These are phyloP conservation scores for Caradrina kadenii DNA, from an alignment of 2,888 invertebrate genomes.

Conservation along the genomic window DNA sequence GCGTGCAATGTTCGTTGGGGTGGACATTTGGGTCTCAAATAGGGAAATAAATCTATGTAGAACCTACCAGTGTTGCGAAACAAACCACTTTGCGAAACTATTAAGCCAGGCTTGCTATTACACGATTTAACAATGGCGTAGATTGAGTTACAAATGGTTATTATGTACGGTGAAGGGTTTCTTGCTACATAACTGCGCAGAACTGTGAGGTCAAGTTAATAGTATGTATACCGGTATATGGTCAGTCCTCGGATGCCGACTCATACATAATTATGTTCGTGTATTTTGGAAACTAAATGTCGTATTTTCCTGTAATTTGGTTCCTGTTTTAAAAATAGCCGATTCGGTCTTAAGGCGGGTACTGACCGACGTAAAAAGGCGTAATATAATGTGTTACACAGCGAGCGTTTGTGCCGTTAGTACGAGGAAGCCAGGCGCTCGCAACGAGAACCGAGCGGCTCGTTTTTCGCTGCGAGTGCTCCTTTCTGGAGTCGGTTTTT, in stretches of 20 bases:
- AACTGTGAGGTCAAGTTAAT: background rate
- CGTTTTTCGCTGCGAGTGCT: too few relatives aligned
- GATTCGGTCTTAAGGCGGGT: background rate
- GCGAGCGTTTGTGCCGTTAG: too few relatives aligned
- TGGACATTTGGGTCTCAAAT: constrained; percentile 73
- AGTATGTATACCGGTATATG: background rate
- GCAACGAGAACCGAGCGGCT: too few relatives aligned
- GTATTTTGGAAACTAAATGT: background rate
- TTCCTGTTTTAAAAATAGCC: constrained; percentile 3
- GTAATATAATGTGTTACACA: too few relatives aligned
- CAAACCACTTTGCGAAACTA: constrained; percentile 67
- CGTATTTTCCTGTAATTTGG: background rate
- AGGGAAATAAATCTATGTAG: constrained; percentile 78
- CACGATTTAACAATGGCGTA: constrained; percentile 54
- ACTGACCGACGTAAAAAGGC: too few relatives aligned
- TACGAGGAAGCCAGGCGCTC: too few relatives aligned
- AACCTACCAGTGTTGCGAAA: constrained; percentile 68
- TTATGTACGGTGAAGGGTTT: constrained; percentile 27
- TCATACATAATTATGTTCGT: too few relatives aligned
- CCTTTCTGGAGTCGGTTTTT: too few relatives aligned
- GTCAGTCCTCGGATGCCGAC: background rate
- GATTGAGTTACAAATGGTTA: constrained; percentile 58
- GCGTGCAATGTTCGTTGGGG: constrained; percentile 71
- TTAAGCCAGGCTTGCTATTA: constrained; percentile 58
- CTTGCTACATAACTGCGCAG: constrained; percentile 8